These are phyloP conservation scores for Poecilobothrus nobilitatus DNA, from an alignment of 2,888 invertebrate species.

Conservation along the genomic window DNA sequence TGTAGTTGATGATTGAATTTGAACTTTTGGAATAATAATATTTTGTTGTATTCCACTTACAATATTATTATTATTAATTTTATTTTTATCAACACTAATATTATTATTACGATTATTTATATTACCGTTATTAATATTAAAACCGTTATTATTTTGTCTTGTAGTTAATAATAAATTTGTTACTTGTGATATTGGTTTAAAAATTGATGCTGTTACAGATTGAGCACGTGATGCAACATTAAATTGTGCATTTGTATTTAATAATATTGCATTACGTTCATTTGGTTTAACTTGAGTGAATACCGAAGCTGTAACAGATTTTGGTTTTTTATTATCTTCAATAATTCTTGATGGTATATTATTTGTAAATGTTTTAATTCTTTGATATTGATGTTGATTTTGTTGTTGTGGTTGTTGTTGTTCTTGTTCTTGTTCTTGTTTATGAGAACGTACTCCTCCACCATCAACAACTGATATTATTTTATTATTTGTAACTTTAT, in stretches of 20 bases:
- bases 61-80: slow-evolving; percentile 26
- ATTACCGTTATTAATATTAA: slow-evolving; percentile 9
- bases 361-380: slow-evolving; percentile 9
- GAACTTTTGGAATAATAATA: slow-evolving; percentile 24
- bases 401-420: slow-evolving; percentile 14
- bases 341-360: slow-evolving; percentile 16
- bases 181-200: slow-evolving; percentile 29
- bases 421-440: too few relatives aligned
- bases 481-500: slow-evolving; percentile 14
- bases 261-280: slow-evolving; percentile 17
- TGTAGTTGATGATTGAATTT: slow-evolving; percentile 45
- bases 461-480: not conserved
- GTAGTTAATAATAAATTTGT: not conserved
- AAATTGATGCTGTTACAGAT: slow-evolving; percentile 35
- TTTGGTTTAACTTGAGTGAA: slow-evolving; percentile 24
- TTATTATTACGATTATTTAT: slow-evolving; percentile 14
- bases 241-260: slow-evolving; percentile 23
- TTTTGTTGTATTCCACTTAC: not conserved
- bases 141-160: slow-evolving; percentile 11
- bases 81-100: slow-evolving; percentile 14
- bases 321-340: slow-evolving; percentile 30
- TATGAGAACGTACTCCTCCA: too few relatives aligned
- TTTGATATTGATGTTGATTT: slow-evolving; percentile 11
- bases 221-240: slow-evolving; percentile 29
- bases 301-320: slow-evolving; percentile 41